Evolutionary conservation across 1,140 invertebrate genomes (phyloP).

Genomic region (Anoplolepis gracilipes): DNA sequence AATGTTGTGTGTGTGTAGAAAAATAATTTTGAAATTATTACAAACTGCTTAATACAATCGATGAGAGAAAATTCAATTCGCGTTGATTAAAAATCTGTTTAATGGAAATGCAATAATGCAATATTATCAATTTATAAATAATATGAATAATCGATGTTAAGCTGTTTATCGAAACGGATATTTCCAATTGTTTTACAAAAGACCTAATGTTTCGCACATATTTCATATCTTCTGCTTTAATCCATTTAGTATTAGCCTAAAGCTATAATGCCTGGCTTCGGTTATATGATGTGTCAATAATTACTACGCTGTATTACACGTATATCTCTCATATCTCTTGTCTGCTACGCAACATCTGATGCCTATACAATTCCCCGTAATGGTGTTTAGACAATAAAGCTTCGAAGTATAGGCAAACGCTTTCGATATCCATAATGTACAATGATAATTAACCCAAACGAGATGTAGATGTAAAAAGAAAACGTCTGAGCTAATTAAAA

Average conservation of each 20-base stretch:
- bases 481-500: constrained; percentile 9
- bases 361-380: constrained; percentile 12
- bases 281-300: constrained; percentile 51
- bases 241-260: constrained; percentile 17
- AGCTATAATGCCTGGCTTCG: neutral
- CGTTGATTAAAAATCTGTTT: neutral
- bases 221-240: neutral
- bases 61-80: neutral
- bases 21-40: neutral
- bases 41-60: neutral
- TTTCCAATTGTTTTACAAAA: constrained; percentile 3
- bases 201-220: neutral
- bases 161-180: neutral
- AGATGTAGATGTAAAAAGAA: neutral
- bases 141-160: neutral
- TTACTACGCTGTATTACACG: constrained; percentile 34
- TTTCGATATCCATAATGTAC: constrained; percentile 9
- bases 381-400: constrained; percentile 24
- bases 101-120: neutral
- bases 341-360: constrained; percentile 33
- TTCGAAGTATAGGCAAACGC: constrained; percentile 5
- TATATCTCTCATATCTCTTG: constrained; percentile 14
- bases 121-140: neutral
- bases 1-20: too few species aligned
- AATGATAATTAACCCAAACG: neutral